Evolutionary conservation across 2,113 vertebrate species (phyloP), one percentile per base, ranked within the genome.

Genomic region (Aspiorhynchus laticeps): DNA sequence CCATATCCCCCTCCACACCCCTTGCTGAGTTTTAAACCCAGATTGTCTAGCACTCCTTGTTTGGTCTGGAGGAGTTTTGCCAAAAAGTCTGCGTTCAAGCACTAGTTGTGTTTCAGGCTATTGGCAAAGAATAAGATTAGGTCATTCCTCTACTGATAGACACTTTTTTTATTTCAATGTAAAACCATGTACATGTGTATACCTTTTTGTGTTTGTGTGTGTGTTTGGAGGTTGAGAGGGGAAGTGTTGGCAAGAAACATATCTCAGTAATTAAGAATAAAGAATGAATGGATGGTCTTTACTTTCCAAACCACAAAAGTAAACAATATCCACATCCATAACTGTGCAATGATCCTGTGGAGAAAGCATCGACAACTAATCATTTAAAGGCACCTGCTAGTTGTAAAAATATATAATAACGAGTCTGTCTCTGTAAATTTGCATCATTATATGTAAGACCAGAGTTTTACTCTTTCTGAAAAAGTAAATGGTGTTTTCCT

Each of bases 31-130:
- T 86, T 80, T 86, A 88, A 75, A 80, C 83, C 77, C 85, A 78
- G 53, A 88, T 85, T 85, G 85, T 88, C 87, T 88, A 88, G 91
- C 89, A 91, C 91, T 94, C 94, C 93, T 92, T 94, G 91, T 95
- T 94, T 94, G 94, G 94, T 86, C 90, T 90, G 90, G 61, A 77
- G 88, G 87, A 89, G 85, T 92, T 56, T 83, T 90, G 90, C 91
- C 86, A 89, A 51, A 88, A 90, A 85, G 89, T 90, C 87, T 90
- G 87, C 86, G 24, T 90, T 90, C 92, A 91, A 91, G 91, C 88
- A 84, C 84, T 85, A 69, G 76, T 24, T 81, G 90, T 86, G 86
- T 92, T 88, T 89, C 81, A 90, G 88, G 85, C 90, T 91, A 91
- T 90, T 86, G 87, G 85, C 89, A 89, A 83, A 85, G 89, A 90